Evolutionary conservation across 2,888 invertebrate species (phyloP).

Genomic region (Epiperipatus broadwayi): DNA sequence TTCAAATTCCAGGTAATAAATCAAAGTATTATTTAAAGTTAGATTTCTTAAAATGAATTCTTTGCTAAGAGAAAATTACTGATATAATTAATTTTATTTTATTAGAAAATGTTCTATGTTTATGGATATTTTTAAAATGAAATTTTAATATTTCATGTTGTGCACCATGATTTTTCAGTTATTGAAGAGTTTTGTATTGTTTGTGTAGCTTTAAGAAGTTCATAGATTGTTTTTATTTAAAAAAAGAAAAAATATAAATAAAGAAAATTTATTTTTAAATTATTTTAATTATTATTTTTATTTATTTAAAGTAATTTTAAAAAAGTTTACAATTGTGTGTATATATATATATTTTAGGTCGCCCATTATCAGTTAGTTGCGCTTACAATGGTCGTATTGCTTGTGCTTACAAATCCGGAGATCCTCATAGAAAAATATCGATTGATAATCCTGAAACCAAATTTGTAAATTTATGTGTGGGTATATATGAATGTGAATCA

Average conservation of each 20-base stretch:
- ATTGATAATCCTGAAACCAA: conserved; percentile 54
- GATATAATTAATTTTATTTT: too few relatives aligned
- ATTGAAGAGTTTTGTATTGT: too few relatives aligned
- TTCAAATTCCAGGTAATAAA: conserved; percentile 53
- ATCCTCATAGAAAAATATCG: conserved; percentile 54
- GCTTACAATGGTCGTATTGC: conserved; percentile 95
- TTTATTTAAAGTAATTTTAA: too few relatives aligned
- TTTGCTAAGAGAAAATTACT: too few relatives aligned
- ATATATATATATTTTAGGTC: conserved; percentile 37
- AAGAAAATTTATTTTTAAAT: conserved; percentile 4
- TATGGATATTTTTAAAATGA: too few relatives aligned
- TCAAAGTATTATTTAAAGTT: too few relatives aligned
- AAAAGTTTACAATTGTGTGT: conserved; percentile 5
- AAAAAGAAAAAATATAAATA: neutral
- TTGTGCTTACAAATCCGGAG: conserved; percentile 86
- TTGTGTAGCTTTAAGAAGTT: conserved; percentile 8
- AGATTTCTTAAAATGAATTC: too few relatives aligned
- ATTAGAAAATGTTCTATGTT: too few relatives aligned
- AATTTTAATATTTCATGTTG: too few relatives aligned
- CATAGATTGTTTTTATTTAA: neutral
- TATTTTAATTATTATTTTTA: conserved; percentile 11
- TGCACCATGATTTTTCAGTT: too few relatives aligned
- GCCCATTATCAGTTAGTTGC: conserved; percentile 77
- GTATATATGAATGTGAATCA: conserved; percentile 97
- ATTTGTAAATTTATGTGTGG: conserved; percentile 74